phyloP scores from a whole-genome alignment of 2,888 invertebrate species.

The Epiblema foenella region DNA sequence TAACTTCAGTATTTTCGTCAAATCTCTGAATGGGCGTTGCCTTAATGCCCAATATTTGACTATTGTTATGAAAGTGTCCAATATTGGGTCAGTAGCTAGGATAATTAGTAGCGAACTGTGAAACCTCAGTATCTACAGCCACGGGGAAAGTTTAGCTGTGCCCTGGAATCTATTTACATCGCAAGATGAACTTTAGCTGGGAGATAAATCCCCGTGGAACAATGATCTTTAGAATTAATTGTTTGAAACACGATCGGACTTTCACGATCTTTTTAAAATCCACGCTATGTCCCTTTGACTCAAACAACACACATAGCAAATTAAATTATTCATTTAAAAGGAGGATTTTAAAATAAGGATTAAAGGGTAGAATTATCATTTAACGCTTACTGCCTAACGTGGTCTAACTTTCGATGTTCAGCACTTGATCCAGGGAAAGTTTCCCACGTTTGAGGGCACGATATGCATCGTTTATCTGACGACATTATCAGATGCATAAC shows the following conservation, averaged over 20 bases:
- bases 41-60: no score
- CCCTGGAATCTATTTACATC: conserved; percentile 37
- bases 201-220: conserved; percentile 36
- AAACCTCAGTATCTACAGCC: conserved; percentile 1
- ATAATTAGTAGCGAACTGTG: neutral
- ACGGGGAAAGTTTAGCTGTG: conserved; percentile 37
- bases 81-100: no score
- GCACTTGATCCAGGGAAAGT: conserved; percentile 59
- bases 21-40: no score
- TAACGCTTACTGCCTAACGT: no score
- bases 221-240: conserved; percentile 42
- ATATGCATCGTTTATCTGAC: conserved; percentile 52
- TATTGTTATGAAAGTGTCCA: no score
- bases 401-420: conserved; percentile 36
- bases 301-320: no score
- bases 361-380: no score
- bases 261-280: no score
- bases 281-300: no score
- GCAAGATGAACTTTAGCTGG: conserved; percentile 40
- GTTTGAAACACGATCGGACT: conserved; percentile 37
- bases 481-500: conserved; percentile 51
- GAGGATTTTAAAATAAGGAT: no score
- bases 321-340: no score
- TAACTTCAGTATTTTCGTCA: no score
- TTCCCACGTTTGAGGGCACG: conserved; percentile 58